Evolutionary conservation across 2,888 invertebrate genomes (phyloP).

Genomic region (Caenorhabditis sp.): DNA sequence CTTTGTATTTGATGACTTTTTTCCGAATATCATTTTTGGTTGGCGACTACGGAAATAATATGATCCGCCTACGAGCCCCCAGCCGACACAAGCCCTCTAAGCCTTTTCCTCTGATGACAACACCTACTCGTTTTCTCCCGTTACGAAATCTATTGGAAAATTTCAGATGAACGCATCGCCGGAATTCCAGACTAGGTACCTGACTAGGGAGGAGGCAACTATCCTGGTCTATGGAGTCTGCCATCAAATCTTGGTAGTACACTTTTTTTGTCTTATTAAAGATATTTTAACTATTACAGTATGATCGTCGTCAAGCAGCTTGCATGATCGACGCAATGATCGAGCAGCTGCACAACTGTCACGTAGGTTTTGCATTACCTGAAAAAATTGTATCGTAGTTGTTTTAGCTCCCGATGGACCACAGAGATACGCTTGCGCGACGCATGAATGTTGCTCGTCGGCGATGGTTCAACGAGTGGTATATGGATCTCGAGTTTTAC

Average conservation of each 20-base stretch:
- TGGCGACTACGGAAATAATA: conserved; percentile 29
- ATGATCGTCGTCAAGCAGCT: conserved; percentile 41
- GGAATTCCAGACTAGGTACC: background rate
- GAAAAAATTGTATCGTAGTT: background rate
- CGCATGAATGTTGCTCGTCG: conserved; percentile 25
- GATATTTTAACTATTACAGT: conserved; percentile 2
- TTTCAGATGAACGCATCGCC: conserved; percentile 38
- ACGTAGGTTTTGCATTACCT: conserved; percentile 7
- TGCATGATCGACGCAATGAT: conserved; percentile 47
- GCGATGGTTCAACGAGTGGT: conserved; percentile 27
- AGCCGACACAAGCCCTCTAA: background rate
- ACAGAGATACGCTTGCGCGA: conserved; percentile 20
- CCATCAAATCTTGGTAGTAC: conserved; percentile 25
- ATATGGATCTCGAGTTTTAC: conserved; percentile 7
- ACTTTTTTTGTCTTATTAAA: background rate
- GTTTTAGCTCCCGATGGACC: conserved; percentile 40
- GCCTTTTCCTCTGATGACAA: background rate
- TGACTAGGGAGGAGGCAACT: conserved; percentile 6
- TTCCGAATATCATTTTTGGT: conserved; percentile 29
- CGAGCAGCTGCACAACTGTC: conserved; percentile 31
- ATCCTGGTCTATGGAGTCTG: background rate
- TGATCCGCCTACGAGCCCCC: conserved; percentile 22
- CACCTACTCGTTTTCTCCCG: background rate
- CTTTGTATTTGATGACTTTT: conserved; percentile 20
- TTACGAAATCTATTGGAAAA: background rate